Percentiles rank a stretch among this genome's conserved stretches.
Evolutionary conservation across 2,113 vertebrate species (phyloP).

Genomic region (Semicossyphus pulcher): DNA sequence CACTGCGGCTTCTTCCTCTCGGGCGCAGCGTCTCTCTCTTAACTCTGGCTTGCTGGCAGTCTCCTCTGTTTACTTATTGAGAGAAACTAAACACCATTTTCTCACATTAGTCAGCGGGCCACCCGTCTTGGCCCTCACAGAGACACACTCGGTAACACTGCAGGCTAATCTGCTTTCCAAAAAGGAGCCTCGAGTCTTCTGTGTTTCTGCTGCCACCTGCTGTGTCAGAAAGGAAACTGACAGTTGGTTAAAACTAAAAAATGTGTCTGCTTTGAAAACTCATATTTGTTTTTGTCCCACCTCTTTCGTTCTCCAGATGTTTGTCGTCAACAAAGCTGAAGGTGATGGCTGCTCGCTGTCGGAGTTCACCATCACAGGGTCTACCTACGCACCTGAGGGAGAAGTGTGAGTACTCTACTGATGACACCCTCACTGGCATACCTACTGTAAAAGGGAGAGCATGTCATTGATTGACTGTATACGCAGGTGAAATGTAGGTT

Average conservation of each 20-base stretch:
- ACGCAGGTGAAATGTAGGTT: too few species aligned
- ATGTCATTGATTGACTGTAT: background rate
- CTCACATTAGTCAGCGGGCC: slow-evolving; percentile 39
- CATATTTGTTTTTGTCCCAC: slow-evolving; percentile 10
- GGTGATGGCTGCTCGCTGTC: slow-evolving; percentile 90
- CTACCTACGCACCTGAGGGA: slow-evolving; percentile 96
- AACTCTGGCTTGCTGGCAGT: slow-evolving; percentile 36
- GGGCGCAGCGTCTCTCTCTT: slow-evolving; percentile 41
- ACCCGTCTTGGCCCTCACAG: slow-evolving; percentile 14
- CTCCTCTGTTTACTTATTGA: slow-evolving; percentile 49
- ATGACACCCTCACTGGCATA: background rate
- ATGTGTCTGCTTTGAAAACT: slow-evolving; percentile 9
- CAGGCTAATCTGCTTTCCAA: slow-evolving; percentile 13
- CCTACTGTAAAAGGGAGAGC: background rate
- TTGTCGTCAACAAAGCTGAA: slow-evolving; percentile 91
- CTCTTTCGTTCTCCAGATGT: slow-evolving; percentile 88
- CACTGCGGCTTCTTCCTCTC: slow-evolving; percentile 42
- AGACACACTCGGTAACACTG: slow-evolving; percentile 12
- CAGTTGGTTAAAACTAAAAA: background rate
- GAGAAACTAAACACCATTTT: slow-evolving; percentile 41
- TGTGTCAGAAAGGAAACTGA: slow-evolving; percentile 25
- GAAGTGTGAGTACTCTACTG: slow-evolving; percentile 91
- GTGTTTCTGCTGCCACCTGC: slow-evolving; percentile 69
- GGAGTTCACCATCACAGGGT: slow-evolving; percentile 96
- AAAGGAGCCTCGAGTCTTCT: slow-evolving; percentile 3